Evolutionary conservation across 2,113 vertebrate genomes (phyloP).

Genomic region (Trogon melanurus): DNA sequence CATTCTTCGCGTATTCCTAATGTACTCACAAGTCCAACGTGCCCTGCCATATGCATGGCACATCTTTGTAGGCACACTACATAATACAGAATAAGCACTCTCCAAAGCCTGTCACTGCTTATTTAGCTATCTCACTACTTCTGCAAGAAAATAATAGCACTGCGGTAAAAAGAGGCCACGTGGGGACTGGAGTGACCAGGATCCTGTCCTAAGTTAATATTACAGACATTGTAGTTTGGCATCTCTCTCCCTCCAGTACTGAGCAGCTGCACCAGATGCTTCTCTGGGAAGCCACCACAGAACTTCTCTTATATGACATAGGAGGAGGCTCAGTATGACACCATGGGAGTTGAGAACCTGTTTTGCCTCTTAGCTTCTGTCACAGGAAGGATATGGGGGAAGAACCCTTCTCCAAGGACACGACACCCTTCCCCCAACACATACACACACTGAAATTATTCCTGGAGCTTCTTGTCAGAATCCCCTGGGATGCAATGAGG

Average conservation of each 20-base stretch:
- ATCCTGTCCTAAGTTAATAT: not conserved
- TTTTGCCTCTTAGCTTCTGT: not conserved
- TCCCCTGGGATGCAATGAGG: not conserved
- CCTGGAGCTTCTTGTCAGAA: not conserved
- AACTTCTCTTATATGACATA: not conserved
- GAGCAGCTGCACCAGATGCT: not conserved
- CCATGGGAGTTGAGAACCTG: not conserved
- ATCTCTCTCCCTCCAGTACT: not conserved
- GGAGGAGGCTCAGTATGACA: not conserved
- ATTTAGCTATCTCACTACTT: not conserved
- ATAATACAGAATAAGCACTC: not conserved
- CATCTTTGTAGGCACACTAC: not conserved
- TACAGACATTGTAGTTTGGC: not conserved
- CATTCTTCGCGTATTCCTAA: not conserved
- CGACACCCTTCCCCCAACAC: accelerated
- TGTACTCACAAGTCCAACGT: not conserved
- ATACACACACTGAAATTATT: not conserved
- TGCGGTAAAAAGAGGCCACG: not conserved
- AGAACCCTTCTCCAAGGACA: not conserved
- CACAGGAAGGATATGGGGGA: not conserved
- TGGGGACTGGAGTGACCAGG: not conserved
- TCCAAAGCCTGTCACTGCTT: not conserved
- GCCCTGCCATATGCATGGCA: not conserved
- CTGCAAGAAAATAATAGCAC: not conserved
- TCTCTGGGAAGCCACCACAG: not conserved